These are phyloP conservation scores for Xestia xanthographa DNA, from an alignment of 2,888 invertebrate species.

Conservation along the genomic window DNA sequence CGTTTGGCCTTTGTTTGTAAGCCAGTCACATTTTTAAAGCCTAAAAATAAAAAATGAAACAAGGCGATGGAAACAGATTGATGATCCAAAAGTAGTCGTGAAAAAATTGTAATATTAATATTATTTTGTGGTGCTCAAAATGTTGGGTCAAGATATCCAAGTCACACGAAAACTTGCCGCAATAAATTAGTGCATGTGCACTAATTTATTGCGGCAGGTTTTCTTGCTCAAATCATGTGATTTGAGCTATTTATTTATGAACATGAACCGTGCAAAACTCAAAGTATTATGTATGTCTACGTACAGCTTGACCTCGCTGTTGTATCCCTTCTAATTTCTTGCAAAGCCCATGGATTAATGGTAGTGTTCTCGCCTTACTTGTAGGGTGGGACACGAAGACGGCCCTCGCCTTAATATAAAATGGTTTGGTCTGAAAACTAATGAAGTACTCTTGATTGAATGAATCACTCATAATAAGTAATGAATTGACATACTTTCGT, in stretches of 20 bases:
- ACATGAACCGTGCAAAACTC: not conserved
- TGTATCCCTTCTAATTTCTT: not conserved
- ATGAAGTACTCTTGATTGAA: not conserved
- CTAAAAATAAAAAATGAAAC: not conserved
- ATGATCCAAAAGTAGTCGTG: not conserved
- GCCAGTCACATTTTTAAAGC: slow-evolving; percentile 4
- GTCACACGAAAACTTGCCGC: not conserved
- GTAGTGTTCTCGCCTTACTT: not conserved
- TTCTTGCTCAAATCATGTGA: too few relatives aligned
- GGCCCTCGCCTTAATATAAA: too few relatives aligned
- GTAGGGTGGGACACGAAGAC: not conserved
- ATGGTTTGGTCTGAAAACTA: not conserved
- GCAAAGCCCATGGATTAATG: not conserved
- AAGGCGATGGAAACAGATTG: not conserved
- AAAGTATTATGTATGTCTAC: not conserved
- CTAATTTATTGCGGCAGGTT: too few relatives aligned
- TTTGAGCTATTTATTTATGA: not conserved
- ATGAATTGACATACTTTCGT: not conserved
- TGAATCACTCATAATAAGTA: not conserved
- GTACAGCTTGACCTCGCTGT: not conserved
- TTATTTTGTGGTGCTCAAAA: not conserved
- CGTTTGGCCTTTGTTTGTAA: slow-evolving; percentile 1
- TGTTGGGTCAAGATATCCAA: not conserved
- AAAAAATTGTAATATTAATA: slow-evolving; percentile 2
- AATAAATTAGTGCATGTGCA: slow-evolving; percentile 4